These are phyloP conservation scores for Urosaurus nigricauda DNA, from an alignment of 2,797 vertebrate genomes.

Conservation along the genomic window DNA sequence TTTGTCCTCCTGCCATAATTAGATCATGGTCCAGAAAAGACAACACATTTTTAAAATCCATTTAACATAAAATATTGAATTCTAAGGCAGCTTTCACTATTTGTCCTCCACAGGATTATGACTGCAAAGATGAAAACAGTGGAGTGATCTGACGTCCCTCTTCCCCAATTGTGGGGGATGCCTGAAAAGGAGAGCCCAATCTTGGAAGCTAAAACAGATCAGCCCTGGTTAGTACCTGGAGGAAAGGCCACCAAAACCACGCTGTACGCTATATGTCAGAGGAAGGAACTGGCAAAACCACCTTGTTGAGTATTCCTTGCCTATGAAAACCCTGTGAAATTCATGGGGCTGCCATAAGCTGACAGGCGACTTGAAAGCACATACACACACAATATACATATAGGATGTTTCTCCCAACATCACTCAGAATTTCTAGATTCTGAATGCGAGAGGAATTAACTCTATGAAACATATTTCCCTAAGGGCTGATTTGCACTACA, in stretches of 20 bases:
- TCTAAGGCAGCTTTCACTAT: background rate
- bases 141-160: background rate
- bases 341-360: no score
- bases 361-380: no score
- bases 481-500: no score
- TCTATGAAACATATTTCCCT: background rate
- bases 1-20: background rate
- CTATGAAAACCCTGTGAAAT: no score
- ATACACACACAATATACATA: no score
- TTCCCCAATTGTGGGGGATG: background rate
- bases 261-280: no score
- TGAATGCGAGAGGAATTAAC: background rate
- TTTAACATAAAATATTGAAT: background rate
- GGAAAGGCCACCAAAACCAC: no score
- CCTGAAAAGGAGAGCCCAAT: background rate
- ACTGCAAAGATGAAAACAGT: background rate
- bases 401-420: no score
- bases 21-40: background rate
- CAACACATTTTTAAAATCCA: background rate
- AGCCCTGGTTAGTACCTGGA: no score
- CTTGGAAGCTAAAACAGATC: no score
- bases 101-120: background rate
- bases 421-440: background rate
- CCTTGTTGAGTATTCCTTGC: no score
- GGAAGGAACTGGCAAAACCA: no score